These are phyloP conservation scores for Heliconius hewitsoni DNA, from an alignment of 1,140 invertebrate species.

Conservation along the genomic window DNA sequence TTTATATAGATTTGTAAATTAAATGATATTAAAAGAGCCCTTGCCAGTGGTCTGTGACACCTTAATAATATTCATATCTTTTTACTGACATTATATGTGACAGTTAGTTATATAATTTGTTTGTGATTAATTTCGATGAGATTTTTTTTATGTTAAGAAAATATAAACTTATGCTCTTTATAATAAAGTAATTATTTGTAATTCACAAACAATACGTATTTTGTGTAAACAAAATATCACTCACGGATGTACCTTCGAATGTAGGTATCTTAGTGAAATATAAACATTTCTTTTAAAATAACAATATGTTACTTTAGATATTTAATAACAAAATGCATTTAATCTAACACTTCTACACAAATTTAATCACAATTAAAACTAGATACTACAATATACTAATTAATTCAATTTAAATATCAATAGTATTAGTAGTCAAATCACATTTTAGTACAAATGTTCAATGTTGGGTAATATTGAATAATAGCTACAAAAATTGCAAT, in stretches of 20 bases:
- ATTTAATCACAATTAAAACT: slow-evolving; percentile 21
- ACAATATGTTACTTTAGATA: background rate
- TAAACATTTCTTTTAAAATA: background rate
- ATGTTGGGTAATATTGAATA: background rate
- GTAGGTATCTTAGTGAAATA: background rate
- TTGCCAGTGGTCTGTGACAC: slow-evolving; percentile 37
- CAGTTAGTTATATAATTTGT: slow-evolving; percentile 17
- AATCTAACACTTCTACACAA: slow-evolving; percentile 13
- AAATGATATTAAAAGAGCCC: slow-evolving; percentile 19
- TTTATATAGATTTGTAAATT: slow-evolving; percentile 16
- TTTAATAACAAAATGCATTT: slow-evolving; percentile 19
- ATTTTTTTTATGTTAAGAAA: slow-evolving; percentile 18
- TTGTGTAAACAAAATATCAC: background rate
- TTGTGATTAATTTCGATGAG: slow-evolving; percentile 34
- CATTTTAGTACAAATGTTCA: slow-evolving; percentile 25
- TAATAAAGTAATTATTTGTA: slow-evolving; percentile 7
- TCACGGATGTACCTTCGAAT: slow-evolving; percentile 26
- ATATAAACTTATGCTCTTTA: slow-evolving; percentile 2
- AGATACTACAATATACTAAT: slow-evolving; percentile 5
- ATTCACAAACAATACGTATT: slow-evolving; percentile 2
- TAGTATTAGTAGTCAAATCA: slow-evolving; percentile 15
- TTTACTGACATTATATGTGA: background rate
- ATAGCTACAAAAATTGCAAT: background rate
- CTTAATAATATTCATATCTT: background rate
- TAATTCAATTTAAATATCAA: slow-evolving; percentile 5